Percentiles rank a stretch among this genome's conserved stretches.
These are phyloP conservation scores for Lophius americanus DNA, from an alignment of 2,797 vertebrate species.

Conservation along the genomic window DNA sequence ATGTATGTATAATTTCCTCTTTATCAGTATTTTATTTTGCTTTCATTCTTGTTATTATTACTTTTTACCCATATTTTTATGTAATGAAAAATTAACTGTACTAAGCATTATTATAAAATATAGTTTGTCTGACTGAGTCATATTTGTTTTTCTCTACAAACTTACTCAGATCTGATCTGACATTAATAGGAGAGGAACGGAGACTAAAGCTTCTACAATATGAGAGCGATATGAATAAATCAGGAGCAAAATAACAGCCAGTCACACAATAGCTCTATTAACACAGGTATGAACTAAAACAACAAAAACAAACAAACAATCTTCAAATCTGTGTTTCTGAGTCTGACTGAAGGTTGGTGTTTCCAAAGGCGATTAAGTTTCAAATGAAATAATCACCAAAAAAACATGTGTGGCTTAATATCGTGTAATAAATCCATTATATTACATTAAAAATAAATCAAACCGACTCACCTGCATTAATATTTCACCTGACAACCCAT, in stretches of 20 bases:
- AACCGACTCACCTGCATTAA: conserved; percentile 61
- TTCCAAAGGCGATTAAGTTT: conserved; percentile 1
- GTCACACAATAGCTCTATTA: conserved; percentile 36
- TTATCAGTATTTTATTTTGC: too few relatives aligned
- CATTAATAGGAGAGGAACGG: conserved; percentile 26
- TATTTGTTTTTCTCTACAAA: neutral
- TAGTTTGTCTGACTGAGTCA: neutral
- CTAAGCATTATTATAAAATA: too few relatives aligned
- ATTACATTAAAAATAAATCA: conserved; percentile 69
- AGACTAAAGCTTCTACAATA: conserved; percentile 39
- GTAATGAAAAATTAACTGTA: neutral
- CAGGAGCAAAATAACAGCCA: conserved; percentile 26
- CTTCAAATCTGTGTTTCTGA: neutral
- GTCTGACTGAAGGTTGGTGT: neutral
- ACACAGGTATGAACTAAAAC: conserved; percentile 8
- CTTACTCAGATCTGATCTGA: neutral
- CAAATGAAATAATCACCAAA: neutral
- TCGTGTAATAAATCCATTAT: conserved; percentile 65
- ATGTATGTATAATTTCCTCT: too few relatives aligned
- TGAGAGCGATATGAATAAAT: conserved; percentile 54
- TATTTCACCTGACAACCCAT: conserved; percentile 71
- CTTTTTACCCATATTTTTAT: neutral
- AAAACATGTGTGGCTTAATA: conserved; percentile 46
- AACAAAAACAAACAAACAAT: neutral
- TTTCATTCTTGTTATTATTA: too few relatives aligned